A percentile compares a stretch with the other conserved stretches of the same genome.
These are phyloP conservation scores for Barypeithes pellucidus DNA, from an alignment of 2,888 invertebrate species.

Conservation along the genomic window DNA sequence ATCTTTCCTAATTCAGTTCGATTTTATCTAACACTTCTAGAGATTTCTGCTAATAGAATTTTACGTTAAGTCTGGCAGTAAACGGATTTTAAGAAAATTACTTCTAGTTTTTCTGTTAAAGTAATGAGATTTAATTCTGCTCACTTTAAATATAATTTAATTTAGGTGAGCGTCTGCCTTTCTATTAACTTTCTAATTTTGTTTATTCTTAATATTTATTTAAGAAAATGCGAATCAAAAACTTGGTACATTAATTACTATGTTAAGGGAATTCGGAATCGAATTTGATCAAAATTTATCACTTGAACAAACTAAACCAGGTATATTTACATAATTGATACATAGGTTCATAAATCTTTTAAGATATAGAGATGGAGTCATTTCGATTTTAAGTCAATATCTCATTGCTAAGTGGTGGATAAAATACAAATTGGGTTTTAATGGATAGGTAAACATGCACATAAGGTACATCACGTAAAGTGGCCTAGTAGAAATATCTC, in stretches of 20 bases:
- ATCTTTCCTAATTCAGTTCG: not conserved
- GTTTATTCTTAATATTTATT: not conserved
- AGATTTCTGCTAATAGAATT: conserved; percentile 5
- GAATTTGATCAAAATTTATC: too few relatives aligned
- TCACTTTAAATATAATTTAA: conserved; percentile 14
- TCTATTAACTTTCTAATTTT: conserved; percentile 4
- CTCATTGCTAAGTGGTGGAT: too few relatives aligned
- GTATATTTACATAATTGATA: too few relatives aligned
- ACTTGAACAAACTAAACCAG: too few relatives aligned
- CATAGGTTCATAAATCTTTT: too few relatives aligned
- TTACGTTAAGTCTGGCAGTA: not conserved
- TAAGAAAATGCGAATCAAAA: not conserved
- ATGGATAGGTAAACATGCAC: too few relatives aligned
- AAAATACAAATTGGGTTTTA: too few relatives aligned
- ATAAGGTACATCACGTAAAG: too few relatives aligned
- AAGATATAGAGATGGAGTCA: too few relatives aligned
- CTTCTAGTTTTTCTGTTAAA: conserved; percentile 5
- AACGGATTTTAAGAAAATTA: conserved; percentile 14
- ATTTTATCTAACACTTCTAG: not conserved
- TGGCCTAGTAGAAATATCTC: too few relatives aligned
- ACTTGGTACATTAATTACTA: not conserved
- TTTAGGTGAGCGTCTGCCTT: not conserved
- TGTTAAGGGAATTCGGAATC: too few relatives aligned
- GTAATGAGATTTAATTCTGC: conserved; percentile 6
- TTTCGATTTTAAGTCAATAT: too few relatives aligned